Evolutionary conservation across 2,113 vertebrate genomes (phyloP), one percentile per base, ranked within the genome.

Genomic region (Sander vitreus): DNA sequence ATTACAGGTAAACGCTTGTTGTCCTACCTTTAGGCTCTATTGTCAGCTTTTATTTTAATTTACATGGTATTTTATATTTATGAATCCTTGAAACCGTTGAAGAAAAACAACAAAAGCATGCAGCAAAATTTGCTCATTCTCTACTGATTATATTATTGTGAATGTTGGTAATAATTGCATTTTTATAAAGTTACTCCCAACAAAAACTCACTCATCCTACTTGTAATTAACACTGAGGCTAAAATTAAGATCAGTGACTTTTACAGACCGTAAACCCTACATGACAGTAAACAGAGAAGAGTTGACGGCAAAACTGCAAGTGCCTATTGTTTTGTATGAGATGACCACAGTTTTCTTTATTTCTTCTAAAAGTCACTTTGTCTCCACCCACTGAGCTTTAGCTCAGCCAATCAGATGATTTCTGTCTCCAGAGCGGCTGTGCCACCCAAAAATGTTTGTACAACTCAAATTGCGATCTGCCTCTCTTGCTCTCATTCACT

Each of bases 381-480:
- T 57, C 27, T 53, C n/a, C 27, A 36, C 50, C 53, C 80, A 19
- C 62, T 21, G 23, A 65, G 55, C 16, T 57, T 76, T 6, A 65
- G 11, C 53, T 50, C 19, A 62, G 30, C 62, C 60, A 78, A 13
- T 75, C 10, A 43, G 66, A 53, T 30, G 18, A 11, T 47, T 64
- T 73, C 23, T 0, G 15, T 53, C 78, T 81, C 60, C 47, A 23
- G 50, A 53, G 55, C 19, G 0, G 18, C n/a, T 53, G 53, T 30
- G 12, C 53, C 67, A 57, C 43, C 57, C 48, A 63, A 63, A 81
- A 27, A 55, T 78, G 72, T 89, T 89, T 78, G 45, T 3, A 70
- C 19, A 48, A 68, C 71, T 82, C 57, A 60, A 51, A 82, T 72
- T 86, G 70, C 78, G 64, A 15, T 85, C 73, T 87, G 48, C 80